Evolutionary conservation across 1,140 invertebrate genomes (phyloP), one percentile per base, ranked within the genome.

Genomic region (Littorina saxatilis): DNA sequence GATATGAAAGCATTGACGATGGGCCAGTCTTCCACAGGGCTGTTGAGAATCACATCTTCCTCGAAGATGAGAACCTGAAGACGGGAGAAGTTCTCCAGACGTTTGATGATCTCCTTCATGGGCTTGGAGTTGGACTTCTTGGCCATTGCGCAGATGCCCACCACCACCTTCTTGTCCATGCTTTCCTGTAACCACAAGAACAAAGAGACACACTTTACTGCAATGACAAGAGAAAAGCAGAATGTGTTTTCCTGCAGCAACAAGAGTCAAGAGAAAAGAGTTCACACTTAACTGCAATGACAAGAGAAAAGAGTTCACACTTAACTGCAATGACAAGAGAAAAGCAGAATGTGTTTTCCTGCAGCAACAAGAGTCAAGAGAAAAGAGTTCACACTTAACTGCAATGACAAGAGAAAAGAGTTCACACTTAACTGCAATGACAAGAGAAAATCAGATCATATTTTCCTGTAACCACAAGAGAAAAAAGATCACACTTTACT

Each of bases 91-190:
- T 99, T 97, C 87, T 98, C 96, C 35, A 99, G 94, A 1, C 98
- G 94, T 0, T 96, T 97, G 27, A 99, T 94, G 89, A 99, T 99
- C 93, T 99, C 98, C 91, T 96, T 97, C 98, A 99, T 99, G 2
- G 98, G 98, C 93, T 99, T 99, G 75, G 98, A 99, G 87, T 98
- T 96, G 3, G 98, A 98, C 93, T 99, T 99, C 92, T 99, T 99
- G 86, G 96, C 96, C 98, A 99, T 99, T 58, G 98, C 98, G 94
- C 98, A 99, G 82, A 99, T 96, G 68, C 98, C 98, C 83, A 99
- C 97, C 88, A 98, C 94, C 75, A 99, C 90, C 72, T 87, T 89
- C 32, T 83, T 80, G 39, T 84, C 82, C 55, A 74, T 61, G 68
- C 43, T 73, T 29, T 80, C 79, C 76, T 78, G 76, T 27, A 58